phyloP scores from a whole-genome alignment of 2,888 invertebrate species.

The Drosophila infuscata region DNA sequence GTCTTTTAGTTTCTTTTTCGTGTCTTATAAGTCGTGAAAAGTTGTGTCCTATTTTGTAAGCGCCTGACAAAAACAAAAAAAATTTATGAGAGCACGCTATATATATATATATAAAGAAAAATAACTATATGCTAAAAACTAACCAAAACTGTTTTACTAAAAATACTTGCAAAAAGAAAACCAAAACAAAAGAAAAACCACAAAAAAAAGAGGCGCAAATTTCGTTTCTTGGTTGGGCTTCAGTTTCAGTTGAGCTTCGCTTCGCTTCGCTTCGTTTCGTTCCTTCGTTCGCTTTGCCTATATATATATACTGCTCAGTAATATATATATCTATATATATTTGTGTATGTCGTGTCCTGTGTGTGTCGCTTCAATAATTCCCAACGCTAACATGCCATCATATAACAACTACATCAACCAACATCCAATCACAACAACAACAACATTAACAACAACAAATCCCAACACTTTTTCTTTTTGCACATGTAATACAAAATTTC shows the following conservation, averaged over 20 bases:
- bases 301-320: constrained; percentile 3
- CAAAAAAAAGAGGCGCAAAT: constrained; percentile 5
- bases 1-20: constrained; percentile 30
- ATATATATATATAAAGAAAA: constrained; percentile 38
- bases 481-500: constrained; percentile 42
- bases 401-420: constrained; percentile 39
- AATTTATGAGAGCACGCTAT: constrained; percentile 54
- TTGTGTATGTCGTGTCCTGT: constrained; percentile 33
- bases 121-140: constrained; percentile 66
- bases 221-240: constrained; percentile 54
- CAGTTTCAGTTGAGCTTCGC: constrained; percentile 37
- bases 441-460: constrained; percentile 27
- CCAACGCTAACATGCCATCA: constrained; percentile 51
- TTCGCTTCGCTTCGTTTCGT: constrained; percentile 15
- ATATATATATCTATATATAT: constrained; percentile 1
- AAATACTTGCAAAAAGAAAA: constrained; percentile 25
- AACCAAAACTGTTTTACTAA: constrained; percentile 77
- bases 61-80: constrained; percentile 49
- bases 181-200: constrained; percentile 11
- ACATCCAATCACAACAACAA: constrained; percentile 24
- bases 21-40: constrained; percentile 42
- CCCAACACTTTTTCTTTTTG: constrained; percentile 3
- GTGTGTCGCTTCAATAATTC: constrained; percentile 49
- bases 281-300: constrained; percentile 20
- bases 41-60: constrained; percentile 59